Base-by-base conservation (phyloP, 2,888 invertebrate species). In the Lepidochrysops patricia region DNA sequence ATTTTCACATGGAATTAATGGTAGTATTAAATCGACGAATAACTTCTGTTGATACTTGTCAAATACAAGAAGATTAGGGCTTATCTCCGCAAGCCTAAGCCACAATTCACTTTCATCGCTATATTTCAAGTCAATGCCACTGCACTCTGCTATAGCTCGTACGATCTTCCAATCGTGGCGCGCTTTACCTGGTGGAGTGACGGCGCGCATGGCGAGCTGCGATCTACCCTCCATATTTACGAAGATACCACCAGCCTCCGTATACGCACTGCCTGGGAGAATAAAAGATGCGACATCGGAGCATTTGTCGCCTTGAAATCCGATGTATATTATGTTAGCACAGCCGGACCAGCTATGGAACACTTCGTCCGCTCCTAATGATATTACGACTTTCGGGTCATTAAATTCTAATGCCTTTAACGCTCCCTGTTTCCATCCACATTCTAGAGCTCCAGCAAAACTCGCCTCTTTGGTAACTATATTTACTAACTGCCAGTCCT, bases 111-210 rank as follows among this genome's bases (percentile, higher is more conserved):
- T 64, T 19, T 70, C 63, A 61, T 87, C 83, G 37, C 69, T 68
- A 57, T 87, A 88, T 62, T 64, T 72, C 35, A 86, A 60, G 60
- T 70, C 69, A 23, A 82, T 60, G 1, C 76, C 74, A 49, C 75
- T 71, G 60, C 76, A 84, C 63, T 86, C 84, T 0, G 84, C 83
- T 13, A 88, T 61, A 1, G 88, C 88, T 35, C 84, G 76, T 66
- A 99, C 91, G 67, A 99, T 97, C 87, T 99, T 99, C 99, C 99
- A 99, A 79, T 99, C 98, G 67, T 95, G 94, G 49, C 98, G 93
- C 0, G 98, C 98, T 80, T 95, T 90, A 15, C 98, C 98, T 0
- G 98, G 98, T 0, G 98, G 95, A 2, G 96, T 93, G 0, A 98
- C 94, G 0, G 98, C 98, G 0, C 94, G 91, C 58, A 94, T 81